Base-by-base conservation (phyloP, 92 coral and sea anemone genomes). In the Epizoanthus rinbou region DNA sequence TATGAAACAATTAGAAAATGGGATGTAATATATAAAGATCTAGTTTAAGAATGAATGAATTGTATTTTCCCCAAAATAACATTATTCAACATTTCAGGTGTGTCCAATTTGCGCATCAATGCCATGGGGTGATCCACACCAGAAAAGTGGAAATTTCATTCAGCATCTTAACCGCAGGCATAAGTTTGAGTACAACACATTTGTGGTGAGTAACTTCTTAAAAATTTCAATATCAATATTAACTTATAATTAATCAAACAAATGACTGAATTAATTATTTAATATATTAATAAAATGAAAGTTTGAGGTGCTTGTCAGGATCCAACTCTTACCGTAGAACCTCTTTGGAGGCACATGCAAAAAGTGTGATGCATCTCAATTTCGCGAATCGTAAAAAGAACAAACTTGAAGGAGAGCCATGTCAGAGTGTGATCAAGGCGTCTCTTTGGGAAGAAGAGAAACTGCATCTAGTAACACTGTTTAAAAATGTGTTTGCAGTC, bases 91-190 rank as follows among this genome's bases (percentile, higher is more conserved):
- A 52, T 25, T 64, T 1, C 75, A 95, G 98, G 98, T 95, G 50
- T 95, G 98, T 69, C 98, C 98, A 75, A 91, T 95, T 58, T 95
- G 98, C 75, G 91, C 89, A 41, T 86, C 87, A 64, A 95, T 95
- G 98, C 98, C 98, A 0, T 95, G 98, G 98, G 98, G 98, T 23
- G 67, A 95, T 80, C 86, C 93, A 16, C 64, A 89, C 10, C 98
- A 91, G 64, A 84, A 75, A 68, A 95, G 98, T 64, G 93, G 87
- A 23, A 74, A 95, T 74, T 93, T 95, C 54, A 75, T 85, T 25
- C 90, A 95, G 22, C 98, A 95, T 67, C 89, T 95, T 24, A 93
- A 93, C 59, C 67, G 82, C 33, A 88, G 98, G 35, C 98, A 95
- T 73, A 88, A 88, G 75, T 95, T 93, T 88, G 93, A 95, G 76